These are phyloP conservation scores for Rhingia rostrata DNA, from an alignment of 2,888 invertebrate species.

Conservation along the genomic window DNA sequence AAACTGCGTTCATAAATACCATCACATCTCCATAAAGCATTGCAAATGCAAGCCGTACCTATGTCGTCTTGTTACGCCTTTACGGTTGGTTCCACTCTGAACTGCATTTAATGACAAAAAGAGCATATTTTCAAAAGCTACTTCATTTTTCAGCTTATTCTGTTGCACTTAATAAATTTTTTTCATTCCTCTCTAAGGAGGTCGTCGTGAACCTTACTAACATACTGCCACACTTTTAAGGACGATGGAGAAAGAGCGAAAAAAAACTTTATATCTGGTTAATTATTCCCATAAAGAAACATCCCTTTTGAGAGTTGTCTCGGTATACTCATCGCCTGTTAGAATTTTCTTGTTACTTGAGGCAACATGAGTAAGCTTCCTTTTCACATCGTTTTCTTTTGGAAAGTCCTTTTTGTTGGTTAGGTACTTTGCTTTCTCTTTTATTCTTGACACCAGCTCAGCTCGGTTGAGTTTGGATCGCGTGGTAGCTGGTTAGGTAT, in stretches of 20 bases:
- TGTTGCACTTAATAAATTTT: conserved; percentile 13
- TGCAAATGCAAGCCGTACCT: background rate
- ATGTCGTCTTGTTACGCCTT: background rate
- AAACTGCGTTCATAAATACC: too few species aligned
- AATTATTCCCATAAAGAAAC: conserved; percentile 57
- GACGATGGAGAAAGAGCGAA: background rate
- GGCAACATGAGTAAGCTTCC: conserved; percentile 24
- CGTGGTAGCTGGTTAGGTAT: conserved; percentile 1
- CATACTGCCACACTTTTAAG: conserved; percentile 5
- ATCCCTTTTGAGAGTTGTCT: conserved; percentile 43
- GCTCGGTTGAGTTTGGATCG: conserved; percentile 18
- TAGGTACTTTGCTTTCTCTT: background rate
- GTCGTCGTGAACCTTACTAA: background rate
- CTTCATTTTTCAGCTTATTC: conserved; percentile 43
- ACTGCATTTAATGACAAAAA: background rate
- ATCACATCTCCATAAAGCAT: background rate
- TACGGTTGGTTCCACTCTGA: background rate
- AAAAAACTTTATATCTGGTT: conserved; percentile 50
- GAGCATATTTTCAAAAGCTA: conserved; percentile 21
- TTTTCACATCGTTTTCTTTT: conserved; percentile 26
- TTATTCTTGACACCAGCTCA: conserved; percentile 2
- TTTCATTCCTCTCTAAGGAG: background rate
- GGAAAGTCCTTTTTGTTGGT: conserved; percentile 4
- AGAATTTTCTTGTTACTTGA: conserved; percentile 6
- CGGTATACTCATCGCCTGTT: conserved; percentile 22